Conservation (phyloP, 1,140 invertebrate genomes). For the Leptonema lineaticorne region DNA sequence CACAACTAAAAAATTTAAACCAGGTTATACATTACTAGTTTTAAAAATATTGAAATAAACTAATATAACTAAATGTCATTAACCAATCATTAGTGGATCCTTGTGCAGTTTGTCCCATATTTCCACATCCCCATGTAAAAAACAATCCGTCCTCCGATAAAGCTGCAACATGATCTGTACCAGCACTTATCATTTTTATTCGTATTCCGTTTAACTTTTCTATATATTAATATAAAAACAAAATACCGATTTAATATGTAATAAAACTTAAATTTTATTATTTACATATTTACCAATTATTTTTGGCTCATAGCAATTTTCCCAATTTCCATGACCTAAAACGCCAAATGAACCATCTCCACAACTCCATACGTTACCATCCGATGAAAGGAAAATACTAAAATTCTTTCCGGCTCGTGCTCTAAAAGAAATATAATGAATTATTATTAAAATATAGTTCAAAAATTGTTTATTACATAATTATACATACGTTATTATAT, state of each 20-base stretch:
- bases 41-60: too few species aligned
- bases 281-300: conserved; percentile 60
- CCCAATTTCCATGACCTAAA: conserved; percentile 69
- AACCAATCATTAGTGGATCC: conserved; percentile 47
- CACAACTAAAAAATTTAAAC: conserved; percentile 23
- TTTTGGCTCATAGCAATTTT: conserved; percentile 61
- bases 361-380: conserved; percentile 71
- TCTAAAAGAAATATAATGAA: conserved; percentile 39
- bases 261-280: too few species aligned
- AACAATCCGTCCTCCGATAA: conserved; percentile 63
- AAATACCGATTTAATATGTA: too few species aligned
- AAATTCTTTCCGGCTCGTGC: conserved; percentile 61
- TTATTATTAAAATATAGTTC: too few species aligned
- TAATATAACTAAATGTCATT: conserved; percentile 20
- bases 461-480: too few species aligned
- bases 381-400: conserved; percentile 68
- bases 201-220: too few species aligned
- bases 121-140: conserved; percentile 70
- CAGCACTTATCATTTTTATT: conserved; percentile 65
- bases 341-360: conserved; percentile 66
- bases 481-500: conserved; percentile 57
- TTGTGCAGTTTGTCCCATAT: conserved; percentile 65
- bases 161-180: conserved; percentile 66
- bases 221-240: too few species aligned
- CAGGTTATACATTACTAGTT: too few species aligned